Evolutionary conservation across 2,113 vertebrate species (phyloP), one percentile per base, ranked within the genome.

Genomic region (Aptenodytes patagonicus): DNA sequence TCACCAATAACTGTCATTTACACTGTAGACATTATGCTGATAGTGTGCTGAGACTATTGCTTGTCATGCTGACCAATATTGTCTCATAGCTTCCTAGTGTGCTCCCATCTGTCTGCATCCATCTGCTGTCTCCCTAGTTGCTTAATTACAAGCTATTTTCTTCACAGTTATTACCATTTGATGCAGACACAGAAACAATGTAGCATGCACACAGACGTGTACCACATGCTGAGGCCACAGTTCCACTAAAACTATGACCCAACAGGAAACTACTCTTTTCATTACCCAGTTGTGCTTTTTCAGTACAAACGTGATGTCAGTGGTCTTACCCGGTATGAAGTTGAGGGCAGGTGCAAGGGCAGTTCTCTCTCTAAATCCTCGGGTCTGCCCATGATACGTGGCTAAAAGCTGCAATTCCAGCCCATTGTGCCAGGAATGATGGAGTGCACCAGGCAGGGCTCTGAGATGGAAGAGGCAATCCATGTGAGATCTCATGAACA

Each of bases 141-240:
- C 88, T 94, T 96, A 92, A 96, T 95, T 97, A 87, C 87, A 76
- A 89, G 57, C 89, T 94, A 93, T 95, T 96, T 97, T 95, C 87
- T 92, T 95, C 82, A 70, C 94, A 93, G 83, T 96, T 94, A 73
- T 47, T 95, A 84, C 85, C 42, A 34, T 66, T 91, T 89, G 78
- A 47, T 95, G 73, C 82, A 91, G 94, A 91, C 62, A 91, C 78
- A 87, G 76, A 96, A 90, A 96, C 82, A 95, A 52, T 80, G 44
- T 19, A 79, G 51, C 17, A 1, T 34, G 54, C 47, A 70, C 85
- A 83, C 58, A 60, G 42, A 73, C 79, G 62, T 34, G 42, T 65
- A n/a, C 78, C 81, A 51, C 91, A 83, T 70, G 61, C 89, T 73
- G 93, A 80, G 84, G 70, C 78, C 66, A 42, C 1, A 6, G 75